phyloP scores from a whole-genome alignment of 2,797 vertebrate genomes.

The Zenarchopterus dispar region DNA sequence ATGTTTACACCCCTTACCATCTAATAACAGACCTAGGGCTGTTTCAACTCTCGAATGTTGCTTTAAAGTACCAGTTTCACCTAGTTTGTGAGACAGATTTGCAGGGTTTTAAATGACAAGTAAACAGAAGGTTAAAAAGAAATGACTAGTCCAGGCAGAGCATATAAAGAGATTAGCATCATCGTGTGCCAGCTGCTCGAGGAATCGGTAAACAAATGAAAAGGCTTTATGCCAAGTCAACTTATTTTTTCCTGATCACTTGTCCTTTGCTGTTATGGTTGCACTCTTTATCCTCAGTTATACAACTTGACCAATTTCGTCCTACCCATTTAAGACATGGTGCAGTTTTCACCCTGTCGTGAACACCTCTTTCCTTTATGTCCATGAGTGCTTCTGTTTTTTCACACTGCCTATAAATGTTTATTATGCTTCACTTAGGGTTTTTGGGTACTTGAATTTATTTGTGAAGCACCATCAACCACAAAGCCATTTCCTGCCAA shows the following conservation, averaged over 20 bases:
- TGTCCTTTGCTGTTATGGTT: slow-evolving; percentile 1
- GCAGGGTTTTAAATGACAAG: too few relatives aligned
- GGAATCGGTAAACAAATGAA: too few relatives aligned
- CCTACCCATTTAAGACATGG: not conserved
- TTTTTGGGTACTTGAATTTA: slow-evolving; percentile 42
- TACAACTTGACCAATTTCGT: slow-evolving; percentile 2
- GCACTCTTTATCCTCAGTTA: slow-evolving; percentile 6
- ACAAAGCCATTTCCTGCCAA: slow-evolving; percentile 49
- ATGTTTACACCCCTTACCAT: too few relatives aligned
- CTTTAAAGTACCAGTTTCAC: too few relatives aligned
- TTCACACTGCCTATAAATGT: slow-evolving; percentile 24
- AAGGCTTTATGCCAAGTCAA: too few relatives aligned
- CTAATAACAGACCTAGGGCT: too few relatives aligned
- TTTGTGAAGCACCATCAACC: slow-evolving; percentile 49
- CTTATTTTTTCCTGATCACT: slow-evolving; percentile 8
- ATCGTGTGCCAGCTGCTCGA: too few relatives aligned
- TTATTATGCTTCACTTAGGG: slow-evolving; percentile 34
- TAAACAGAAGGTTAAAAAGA: too few relatives aligned
- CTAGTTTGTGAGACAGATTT: too few relatives aligned
- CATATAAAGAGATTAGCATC: too few relatives aligned
- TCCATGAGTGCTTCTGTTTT: slow-evolving; percentile 4
- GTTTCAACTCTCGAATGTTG: too few relatives aligned
- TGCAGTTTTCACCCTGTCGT: slow-evolving; percentile 28
- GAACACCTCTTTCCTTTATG: slow-evolving; percentile 32
- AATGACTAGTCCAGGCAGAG: too few relatives aligned